These are phyloP conservation scores for Clytia hemisphaerica DNA, from an alignment of 30 jellyfish, hydroid and myxozoan genomes.

Conservation along the genomic window DNA sequence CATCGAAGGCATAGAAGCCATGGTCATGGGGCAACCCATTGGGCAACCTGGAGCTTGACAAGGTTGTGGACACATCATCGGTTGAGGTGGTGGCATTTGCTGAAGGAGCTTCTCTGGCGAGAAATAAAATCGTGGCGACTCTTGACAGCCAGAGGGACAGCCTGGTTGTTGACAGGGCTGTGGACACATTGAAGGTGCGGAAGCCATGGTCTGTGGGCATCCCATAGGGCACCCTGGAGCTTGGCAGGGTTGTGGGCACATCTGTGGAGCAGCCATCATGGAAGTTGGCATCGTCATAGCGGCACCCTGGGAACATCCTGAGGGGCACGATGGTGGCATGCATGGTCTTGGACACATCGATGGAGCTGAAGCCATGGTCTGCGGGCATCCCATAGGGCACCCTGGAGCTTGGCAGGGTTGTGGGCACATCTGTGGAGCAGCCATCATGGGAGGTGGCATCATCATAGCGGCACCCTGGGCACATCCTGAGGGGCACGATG, in stretches of 20 bases:
- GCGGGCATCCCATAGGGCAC: slow-evolving; percentile 37
- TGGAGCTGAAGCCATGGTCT: slow-evolving; percentile 18
- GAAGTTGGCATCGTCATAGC: too few relatives aligned
- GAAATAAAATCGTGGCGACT: not conserved
- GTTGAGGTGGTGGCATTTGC: too few relatives aligned
- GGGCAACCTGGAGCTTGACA: slow-evolving; percentile 9
- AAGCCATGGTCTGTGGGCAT: slow-evolving; percentile 8
- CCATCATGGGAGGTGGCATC: too few relatives aligned
- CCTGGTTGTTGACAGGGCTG: not conserved
- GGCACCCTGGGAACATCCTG: slow-evolving; percentile 26
- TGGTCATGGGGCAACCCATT: slow-evolving; percentile 7
- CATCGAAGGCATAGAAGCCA: not conserved
- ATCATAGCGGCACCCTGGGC: not conserved
- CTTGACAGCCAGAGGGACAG: slow-evolving; percentile 28
- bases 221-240: slow-evolving; percentile 35
- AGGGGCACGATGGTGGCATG: slow-evolving; percentile 15
- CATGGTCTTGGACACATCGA: slow-evolving; percentile 29
- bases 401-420: slow-evolving; percentile 38
- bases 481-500: slow-evolving; percentile 19
- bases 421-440: slow-evolving; percentile 24
- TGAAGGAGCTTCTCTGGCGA: slow-evolving; percentile 6
- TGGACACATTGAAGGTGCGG: not conserved
- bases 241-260: slow-evolving; percentile 39
- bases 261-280: not conserved
- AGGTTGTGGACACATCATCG: slow-evolving; percentile 16